Conservation (phyloP, 1,140 invertebrate genomes). For the Cotesia typhae region DNA sequence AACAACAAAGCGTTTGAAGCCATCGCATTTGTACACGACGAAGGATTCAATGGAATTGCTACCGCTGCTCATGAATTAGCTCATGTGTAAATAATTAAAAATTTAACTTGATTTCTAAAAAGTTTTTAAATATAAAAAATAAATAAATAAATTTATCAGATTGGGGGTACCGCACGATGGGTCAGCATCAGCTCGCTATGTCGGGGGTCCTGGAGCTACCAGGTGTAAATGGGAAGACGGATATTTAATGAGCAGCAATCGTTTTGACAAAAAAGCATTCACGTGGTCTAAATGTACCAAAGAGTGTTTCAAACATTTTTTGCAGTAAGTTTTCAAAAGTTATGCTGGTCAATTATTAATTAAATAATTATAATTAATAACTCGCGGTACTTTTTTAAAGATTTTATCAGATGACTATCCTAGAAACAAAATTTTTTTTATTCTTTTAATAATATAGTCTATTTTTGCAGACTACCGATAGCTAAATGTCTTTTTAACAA, state of each 20-base stretch:
- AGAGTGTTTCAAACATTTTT: constrained; percentile 35
- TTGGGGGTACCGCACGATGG: constrained; percentile 40
- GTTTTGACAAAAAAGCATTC: constrained; percentile 31
- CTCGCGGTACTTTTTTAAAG: neutral
- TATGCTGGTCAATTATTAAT: neutral
- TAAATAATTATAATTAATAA: too few relatives aligned
- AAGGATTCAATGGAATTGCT: constrained; percentile 37
- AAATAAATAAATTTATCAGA: constrained; percentile 24
- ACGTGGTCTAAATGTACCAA: constrained; percentile 36
- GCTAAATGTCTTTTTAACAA: constrained; percentile 12
- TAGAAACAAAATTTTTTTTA: neutral
- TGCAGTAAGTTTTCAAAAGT: constrained; percentile 19
- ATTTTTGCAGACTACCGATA: constrained; percentile 4
- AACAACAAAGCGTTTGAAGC: constrained; percentile 23
- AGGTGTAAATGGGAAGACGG: constrained; percentile 39
- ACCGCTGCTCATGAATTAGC: constrained; percentile 38
- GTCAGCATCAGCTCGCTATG: constrained; percentile 30
- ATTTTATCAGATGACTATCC: too few relatives aligned
- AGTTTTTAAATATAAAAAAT: neutral
- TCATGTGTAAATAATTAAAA: constrained; percentile 33
- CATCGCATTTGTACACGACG: constrained; percentile 30
- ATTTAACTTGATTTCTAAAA: neutral
- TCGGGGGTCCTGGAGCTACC: constrained; percentile 36
- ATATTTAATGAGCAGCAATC: constrained; percentile 38
- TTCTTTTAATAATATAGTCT: neutral